Conservation (phyloP, 2,797 vertebrate genomes). For the Betta splendens region DNA sequence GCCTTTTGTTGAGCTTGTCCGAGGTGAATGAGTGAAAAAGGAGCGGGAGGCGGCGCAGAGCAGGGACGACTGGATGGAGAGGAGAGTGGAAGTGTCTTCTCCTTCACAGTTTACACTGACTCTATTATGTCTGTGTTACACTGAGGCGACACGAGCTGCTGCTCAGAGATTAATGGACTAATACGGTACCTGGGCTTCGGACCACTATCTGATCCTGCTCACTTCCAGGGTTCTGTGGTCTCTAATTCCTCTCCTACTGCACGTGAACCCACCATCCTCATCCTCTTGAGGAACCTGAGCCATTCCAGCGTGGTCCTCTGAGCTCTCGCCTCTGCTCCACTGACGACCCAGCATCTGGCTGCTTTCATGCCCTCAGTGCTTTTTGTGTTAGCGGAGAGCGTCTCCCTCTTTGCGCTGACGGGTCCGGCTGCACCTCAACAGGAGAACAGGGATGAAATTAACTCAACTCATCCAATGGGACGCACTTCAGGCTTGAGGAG, state of each 20-base stretch:
- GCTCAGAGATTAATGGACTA: too few species aligned
- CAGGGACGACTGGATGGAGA: slow-evolving; percentile 28
- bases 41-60: slow-evolving; percentile 43
- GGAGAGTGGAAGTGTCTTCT: slow-evolving; percentile 24
- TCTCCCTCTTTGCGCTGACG: slow-evolving; percentile 24
- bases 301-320: neutral
- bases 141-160: slow-evolving; percentile 4
- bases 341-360: neutral
- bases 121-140: slow-evolving; percentile 41
- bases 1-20: slow-evolving; percentile 72
- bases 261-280: neutral
- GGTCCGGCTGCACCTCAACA: slow-evolving; percentile 33
- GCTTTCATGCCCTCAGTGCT: too few species aligned
- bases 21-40: slow-evolving; percentile 51
- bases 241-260: too few species aligned
- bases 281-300: neutral
- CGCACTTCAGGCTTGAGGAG: slow-evolving; percentile 68
- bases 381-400: slow-evolving; percentile 29
- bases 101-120: slow-evolving; percentile 35
- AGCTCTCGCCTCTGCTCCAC: neutral
- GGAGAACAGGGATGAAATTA: slow-evolving; percentile 56
- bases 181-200: too few species aligned
- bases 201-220: too few species aligned
- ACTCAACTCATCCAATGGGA: slow-evolving; percentile 55
- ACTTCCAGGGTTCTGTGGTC: too few species aligned